phyloP scores from a whole-genome alignment of 1,140 invertebrate genomes.

The Calosoma granatense region DNA sequence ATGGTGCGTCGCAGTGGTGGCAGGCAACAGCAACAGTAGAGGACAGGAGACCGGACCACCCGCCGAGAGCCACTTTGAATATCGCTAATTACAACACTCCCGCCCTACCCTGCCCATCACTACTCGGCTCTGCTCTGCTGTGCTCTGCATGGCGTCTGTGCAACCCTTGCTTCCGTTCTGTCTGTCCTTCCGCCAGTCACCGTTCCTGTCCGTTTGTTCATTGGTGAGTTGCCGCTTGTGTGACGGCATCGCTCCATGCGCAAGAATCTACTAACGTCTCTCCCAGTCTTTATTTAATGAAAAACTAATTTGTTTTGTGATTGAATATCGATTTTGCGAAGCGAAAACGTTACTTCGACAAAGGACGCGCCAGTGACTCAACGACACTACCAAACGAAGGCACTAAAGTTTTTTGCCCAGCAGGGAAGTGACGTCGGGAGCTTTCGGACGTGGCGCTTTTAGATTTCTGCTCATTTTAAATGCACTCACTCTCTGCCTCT shows the following conservation, averaged over 20 bases:
- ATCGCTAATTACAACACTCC: neutral
- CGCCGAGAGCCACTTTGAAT: neutral
- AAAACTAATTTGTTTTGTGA: constrained; percentile 22
- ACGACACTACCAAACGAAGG: neutral
- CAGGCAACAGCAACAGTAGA: neutral
- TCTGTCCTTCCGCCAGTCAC: no score
- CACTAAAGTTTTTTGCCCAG: neutral
- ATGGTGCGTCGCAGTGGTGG: no score
- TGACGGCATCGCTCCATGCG: constrained; percentile 11
- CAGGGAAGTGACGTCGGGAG: neutral
- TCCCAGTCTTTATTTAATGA: constrained; percentile 18
- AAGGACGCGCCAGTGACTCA: neutral
- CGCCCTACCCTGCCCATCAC: neutral
- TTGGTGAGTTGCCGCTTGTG: no score
- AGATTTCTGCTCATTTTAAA: neutral
- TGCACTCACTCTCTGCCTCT: neutral
- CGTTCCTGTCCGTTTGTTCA: no score
- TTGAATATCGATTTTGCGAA: constrained; percentile 17
- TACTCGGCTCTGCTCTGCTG: neutral
- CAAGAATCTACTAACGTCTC: constrained; percentile 13
- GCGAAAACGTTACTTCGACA: neutral
- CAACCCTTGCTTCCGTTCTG: neutral
- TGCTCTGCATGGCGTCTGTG: neutral
- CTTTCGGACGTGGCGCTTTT: neutral
- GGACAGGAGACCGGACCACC: neutral